Base-by-base conservation (phyloP, 2,797 vertebrate species). In the Ispidina picta region DNA sequence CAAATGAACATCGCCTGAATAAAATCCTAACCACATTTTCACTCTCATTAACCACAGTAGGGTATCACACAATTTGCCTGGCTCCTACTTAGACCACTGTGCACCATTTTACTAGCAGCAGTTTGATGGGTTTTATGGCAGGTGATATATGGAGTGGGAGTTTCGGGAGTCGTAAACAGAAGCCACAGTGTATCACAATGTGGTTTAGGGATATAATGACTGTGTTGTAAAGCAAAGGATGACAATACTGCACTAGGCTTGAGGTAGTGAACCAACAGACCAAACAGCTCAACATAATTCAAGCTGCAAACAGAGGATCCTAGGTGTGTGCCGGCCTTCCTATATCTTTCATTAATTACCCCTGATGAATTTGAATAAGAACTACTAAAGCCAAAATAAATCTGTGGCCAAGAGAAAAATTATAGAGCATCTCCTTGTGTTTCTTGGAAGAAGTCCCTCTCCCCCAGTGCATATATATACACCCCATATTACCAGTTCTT, bases 71-170 rank as follows among this genome's bases (percentile, higher is more conserved):
- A 97, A 97, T 98, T 98, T 97, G 97, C 97, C 97, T 95, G 95
- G 97, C 97, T 98, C 97, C 97, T 97, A 97, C 96, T 96, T 97
- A 97, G 96, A 98, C 97, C 97, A 98, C 98, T 97, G 97, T 98
- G 98, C 97, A 97, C 97, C 98, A 97, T 98, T 98, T 98, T 97
- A 98, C 97, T 97, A 97, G 98, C 98, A 97, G 97, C 97, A 95
- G 97, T 96, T 97, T 98, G 97, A 98, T 98, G 97, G 98, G 97
- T 98, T 98, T 98, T 98, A 98, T 97, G 97, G 97, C 97, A 98
- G 97, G 97, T 98, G 98, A 98, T 98, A 98, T 98, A 98, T 98
- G 96, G 97, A 98, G 98, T 98, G 97, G 97, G 98, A 98, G 97
- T 98, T 98, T 97, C 96, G 96, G 97, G 97, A 98, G 98, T 98